A percentile compares a stretch with the other conserved stretches of the same genome.
phyloP scores from a whole-genome alignment of 1,140 invertebrate genomes.

The Camponotus pennsylvanicus region DNA sequence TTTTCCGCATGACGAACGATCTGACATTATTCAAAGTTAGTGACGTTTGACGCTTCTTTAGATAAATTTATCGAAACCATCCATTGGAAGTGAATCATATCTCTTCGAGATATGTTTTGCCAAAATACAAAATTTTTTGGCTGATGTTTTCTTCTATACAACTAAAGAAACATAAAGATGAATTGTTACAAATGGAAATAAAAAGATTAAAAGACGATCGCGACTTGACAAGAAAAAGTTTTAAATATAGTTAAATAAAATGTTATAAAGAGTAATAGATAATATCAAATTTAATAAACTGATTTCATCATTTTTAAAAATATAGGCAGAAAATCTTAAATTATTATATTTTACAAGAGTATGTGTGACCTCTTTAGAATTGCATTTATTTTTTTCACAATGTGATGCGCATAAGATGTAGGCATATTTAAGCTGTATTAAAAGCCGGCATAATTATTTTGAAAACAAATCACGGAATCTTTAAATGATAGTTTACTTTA shows the following conservation, averaged over 20 bases:
- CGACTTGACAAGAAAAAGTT: background rate
- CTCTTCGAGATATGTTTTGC: background rate
- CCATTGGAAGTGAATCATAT: background rate
- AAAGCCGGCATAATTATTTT: background rate
- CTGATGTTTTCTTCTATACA: background rate
- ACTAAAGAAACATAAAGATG: background rate
- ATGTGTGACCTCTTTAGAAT: background rate
- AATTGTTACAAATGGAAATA: background rate
- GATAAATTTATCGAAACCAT: background rate
- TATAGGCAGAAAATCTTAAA: background rate
- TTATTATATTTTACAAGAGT: background rate
- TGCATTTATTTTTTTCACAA: background rate
- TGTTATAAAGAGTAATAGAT: background rate
- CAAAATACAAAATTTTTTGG: background rate
- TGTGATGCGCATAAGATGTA: background rate
- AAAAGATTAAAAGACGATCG: background rate
- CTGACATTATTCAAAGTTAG: background rate
- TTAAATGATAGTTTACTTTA: constrained; percentile 52
- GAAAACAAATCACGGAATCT: constrained; percentile 17
- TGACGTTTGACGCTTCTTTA: constrained; percentile 12
- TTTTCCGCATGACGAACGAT: constrained; percentile 34
- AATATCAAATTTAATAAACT: background rate
- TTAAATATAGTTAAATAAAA: background rate
- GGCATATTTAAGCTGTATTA: constrained; percentile 24
- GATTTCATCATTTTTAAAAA: constrained; percentile 3